Base-by-base conservation (phyloP, 2,888 invertebrate species). In the Xanthia togata region DNA sequence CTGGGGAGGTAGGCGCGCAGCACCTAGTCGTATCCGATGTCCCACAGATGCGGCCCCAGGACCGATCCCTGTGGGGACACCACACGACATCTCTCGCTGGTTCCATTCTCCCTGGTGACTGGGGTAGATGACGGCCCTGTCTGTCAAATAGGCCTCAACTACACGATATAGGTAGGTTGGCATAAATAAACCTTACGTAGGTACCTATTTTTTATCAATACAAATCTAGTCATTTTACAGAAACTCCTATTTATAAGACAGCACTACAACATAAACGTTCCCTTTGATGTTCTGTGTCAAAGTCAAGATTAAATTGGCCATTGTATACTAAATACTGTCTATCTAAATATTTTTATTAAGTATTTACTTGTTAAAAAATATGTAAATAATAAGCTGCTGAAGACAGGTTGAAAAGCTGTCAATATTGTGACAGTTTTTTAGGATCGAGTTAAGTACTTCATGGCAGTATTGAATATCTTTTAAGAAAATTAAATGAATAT, bases 211-310 rank as follows among this genome's bases (percentile, higher is more conserved):
- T 41, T 20, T 17, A 26, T 5, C 0, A 23, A 31, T 14, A 50
- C 41, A 41, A 6, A 44, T 55, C 53, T 55, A 67, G 72, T 17
- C 17, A 11, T 35, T 64, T 64, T 8, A 23, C 17, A 23, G 11
- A 79, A 31, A 35, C n/a, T 17, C 62, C 0, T 4, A 41, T 62
- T 11, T 73, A 9, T 44, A 26, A 9, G 14, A 35, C 35, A 41
- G 6, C 31, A n/a, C 79, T 38, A 47, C 64, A 69, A 74, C 79
- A 65, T 59, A 44, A 20, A n/a, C 14, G 6, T 69, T 79, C 6
- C 20, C 44, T 64, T 53, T 59, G 26, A 69, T 55, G n/a, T 57
- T 26, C 0, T 50, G 31, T 59, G 59, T 79, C 69, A 69, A 64
- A 79, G 38, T 53, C 74, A 65, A 35, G 26, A 44, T 59, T 53